These are phyloP conservation scores for Phrynocephalus vlangalii DNA, from an alignment of 2,797 vertebrate genomes.

Conservation along the genomic window DNA sequence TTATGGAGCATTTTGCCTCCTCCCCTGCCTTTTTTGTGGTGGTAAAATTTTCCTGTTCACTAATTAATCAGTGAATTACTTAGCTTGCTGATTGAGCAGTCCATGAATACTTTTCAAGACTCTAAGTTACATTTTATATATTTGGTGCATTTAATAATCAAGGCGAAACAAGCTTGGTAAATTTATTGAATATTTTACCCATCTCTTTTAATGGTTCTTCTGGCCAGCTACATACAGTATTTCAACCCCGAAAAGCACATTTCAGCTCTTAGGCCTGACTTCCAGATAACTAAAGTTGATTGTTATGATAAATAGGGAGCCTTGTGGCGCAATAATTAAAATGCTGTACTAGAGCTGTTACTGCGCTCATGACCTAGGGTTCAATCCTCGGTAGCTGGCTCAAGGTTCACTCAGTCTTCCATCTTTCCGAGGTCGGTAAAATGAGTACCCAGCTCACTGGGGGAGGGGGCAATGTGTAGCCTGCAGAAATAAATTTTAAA, in stretches of 20 bases:
- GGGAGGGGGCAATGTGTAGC: no score
- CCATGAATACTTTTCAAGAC: constrained; percentile 42
- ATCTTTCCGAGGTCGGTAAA: no score
- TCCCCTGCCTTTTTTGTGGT: neutral
- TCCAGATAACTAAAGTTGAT: constrained; percentile 46
- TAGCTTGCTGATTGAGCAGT: constrained; percentile 45
- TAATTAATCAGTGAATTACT: constrained; percentile 54
- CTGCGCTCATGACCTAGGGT: no score
- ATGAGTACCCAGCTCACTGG: no score
- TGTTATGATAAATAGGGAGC: no score
- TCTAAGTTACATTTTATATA: constrained; percentile 33
- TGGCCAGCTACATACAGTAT: constrained; percentile 27
- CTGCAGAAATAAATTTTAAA: no score
- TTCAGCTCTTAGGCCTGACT: constrained; percentile 50
- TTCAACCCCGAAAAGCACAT: constrained; percentile 43
- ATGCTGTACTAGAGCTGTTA: no score
- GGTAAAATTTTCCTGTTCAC: constrained; percentile 48
- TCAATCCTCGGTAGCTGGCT: no score
- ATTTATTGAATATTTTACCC: constrained; percentile 39
- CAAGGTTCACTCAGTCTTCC: no score
- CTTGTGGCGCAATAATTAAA: no score
- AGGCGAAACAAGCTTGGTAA: constrained; percentile 12
- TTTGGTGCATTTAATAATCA: constrained; percentile 44
- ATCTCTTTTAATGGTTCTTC: constrained; percentile 44
- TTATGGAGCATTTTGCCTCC: neutral